Conservation (phyloP, 2,797 vertebrate genomes). For the Ambastaia sidthimunki region DNA sequence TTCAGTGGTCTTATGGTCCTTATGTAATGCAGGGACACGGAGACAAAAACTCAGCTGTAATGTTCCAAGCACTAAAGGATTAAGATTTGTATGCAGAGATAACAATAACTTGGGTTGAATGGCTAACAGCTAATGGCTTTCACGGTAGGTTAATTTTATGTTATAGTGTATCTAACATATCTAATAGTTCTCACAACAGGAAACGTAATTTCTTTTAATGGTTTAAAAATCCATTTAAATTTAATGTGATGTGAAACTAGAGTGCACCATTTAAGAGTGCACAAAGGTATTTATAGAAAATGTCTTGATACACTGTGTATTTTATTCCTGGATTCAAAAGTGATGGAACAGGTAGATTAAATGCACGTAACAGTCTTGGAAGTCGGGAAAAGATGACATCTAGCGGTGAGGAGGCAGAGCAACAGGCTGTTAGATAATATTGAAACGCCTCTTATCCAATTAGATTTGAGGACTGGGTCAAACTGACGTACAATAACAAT, state of each 20-base stretch:
- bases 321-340: background rate
- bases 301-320: background rate
- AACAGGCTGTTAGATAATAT: background rate
- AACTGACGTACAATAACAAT: no score
- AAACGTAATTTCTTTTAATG: background rate
- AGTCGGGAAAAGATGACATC: background rate
- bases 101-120: background rate
- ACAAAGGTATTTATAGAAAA: background rate
- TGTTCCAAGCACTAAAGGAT: constrained; percentile 12
- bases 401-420: background rate
- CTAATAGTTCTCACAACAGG: background rate
- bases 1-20: constrained; percentile 27
- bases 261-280: no score
- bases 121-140: background rate
- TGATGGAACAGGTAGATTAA: background rate
- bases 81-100: constrained; percentile 32
- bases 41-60: constrained; percentile 20
- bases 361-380: background rate
- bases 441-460: no score
- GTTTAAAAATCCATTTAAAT: background rate
- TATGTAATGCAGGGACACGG: constrained; percentile 32
- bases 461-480: no score
- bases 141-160: background rate
- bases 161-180: background rate
- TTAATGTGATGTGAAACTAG: background rate